These are phyloP conservation scores for Tachypleus tridentatus DNA, from an alignment of 1,140 invertebrate species.

Conservation along the genomic window DNA sequence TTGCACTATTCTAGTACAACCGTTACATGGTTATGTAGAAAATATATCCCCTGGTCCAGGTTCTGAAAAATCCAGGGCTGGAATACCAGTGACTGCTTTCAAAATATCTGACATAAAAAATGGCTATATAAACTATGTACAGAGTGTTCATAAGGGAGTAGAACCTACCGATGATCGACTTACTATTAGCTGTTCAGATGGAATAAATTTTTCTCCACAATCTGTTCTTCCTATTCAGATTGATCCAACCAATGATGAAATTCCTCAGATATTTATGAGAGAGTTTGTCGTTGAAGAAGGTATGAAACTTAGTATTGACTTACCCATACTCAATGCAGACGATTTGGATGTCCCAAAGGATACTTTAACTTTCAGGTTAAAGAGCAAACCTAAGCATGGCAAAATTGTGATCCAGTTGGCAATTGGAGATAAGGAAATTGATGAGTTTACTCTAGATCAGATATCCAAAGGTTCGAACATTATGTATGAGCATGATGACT, in stretches of 20 bases:
- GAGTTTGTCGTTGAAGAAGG: constrained; percentile 37
- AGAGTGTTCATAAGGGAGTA: constrained; percentile 34
- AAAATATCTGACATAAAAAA: constrained; percentile 28
- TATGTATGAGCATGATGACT: constrained; percentile 36
- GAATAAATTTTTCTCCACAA: constrained; percentile 29
- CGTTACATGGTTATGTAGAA: constrained; percentile 34
- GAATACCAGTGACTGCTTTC: constrained; percentile 33
- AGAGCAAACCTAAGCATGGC: constrained; percentile 32
- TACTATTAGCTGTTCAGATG: constrained; percentile 34
- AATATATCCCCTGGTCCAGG: constrained; percentile 32
- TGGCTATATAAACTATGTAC: constrained; percentile 34
- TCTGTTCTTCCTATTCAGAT: constrained; percentile 30
- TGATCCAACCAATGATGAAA: constrained; percentile 35
- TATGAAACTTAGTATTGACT: constrained; percentile 33
- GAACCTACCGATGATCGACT: constrained; percentile 33
- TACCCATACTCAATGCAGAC: constrained; percentile 33
- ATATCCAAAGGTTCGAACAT: constrained; percentile 32
- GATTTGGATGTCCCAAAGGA: constrained; percentile 36
- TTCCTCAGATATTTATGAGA: constrained; percentile 31
- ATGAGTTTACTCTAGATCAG: constrained; percentile 32
- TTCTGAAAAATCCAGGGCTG: constrained; percentile 30
- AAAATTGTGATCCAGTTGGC: constrained; percentile 28
- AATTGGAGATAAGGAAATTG: constrained; percentile 27
- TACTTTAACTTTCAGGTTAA: constrained; percentile 30
- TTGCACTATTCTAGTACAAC: constrained; percentile 33